These are phyloP conservation scores for Calonectris borealis DNA, from an alignment of 2,113 vertebrate species.

Conservation along the genomic window DNA sequence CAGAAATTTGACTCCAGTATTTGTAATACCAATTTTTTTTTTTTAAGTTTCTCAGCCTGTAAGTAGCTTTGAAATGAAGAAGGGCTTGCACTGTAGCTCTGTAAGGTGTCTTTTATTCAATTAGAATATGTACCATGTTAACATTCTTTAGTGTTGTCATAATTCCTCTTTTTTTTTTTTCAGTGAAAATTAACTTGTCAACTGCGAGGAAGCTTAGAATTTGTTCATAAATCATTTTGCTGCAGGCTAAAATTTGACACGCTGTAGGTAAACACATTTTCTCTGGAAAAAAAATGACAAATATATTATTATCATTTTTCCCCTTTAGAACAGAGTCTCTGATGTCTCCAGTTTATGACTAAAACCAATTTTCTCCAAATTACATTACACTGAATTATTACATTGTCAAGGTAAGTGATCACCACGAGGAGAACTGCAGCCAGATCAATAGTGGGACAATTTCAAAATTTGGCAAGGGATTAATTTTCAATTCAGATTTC, in stretches of 20 bases:
- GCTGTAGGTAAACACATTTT: background rate
- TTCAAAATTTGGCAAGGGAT: background rate
- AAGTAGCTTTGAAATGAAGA: slow-evolving; percentile 41
- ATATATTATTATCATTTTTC: background rate
- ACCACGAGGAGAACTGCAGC: background rate
- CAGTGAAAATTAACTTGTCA: slow-evolving; percentile 35
- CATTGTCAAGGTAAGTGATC: background rate
- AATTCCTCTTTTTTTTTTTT: background rate
- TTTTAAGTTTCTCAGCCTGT: background rate
- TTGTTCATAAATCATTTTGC: slow-evolving; percentile 42
- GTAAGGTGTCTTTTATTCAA: slow-evolving; percentile 37
- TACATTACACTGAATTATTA: background rate
- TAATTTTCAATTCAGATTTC: background rate
- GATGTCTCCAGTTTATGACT: background rate
- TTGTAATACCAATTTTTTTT: background rate
- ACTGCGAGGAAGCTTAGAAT: slow-evolving; percentile 15
- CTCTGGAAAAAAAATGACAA: background rate
- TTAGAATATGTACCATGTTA: slow-evolving; percentile 17
- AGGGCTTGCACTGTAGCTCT: background rate
- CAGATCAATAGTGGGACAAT: background rate
- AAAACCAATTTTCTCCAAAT: background rate
- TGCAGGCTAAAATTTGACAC: slow-evolving; percentile 17
- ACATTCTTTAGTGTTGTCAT: slow-evolving; percentile 44
- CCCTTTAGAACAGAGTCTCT: background rate
- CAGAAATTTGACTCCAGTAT: slow-evolving; percentile 22